Percentiles rank a stretch among this genome's conserved stretches.
phyloP scores from a whole-genome alignment of 2,113 vertebrate species.

The Maccullochella peelii region DNA sequence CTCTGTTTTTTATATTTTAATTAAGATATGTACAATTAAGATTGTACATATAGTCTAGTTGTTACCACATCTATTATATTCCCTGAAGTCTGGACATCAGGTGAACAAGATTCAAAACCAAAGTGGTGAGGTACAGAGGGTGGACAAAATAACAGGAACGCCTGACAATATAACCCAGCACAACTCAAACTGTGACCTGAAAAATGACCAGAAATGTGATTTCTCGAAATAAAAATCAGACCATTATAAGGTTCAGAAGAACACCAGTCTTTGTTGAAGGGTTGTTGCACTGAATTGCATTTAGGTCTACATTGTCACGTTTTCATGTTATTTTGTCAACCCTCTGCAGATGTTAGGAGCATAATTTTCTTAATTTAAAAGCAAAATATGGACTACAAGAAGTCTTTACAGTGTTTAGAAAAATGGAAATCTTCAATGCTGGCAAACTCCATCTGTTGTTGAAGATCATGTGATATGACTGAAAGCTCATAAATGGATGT shows the following conservation, averaged over 20 bases:
- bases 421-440: neutral
- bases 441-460: neutral
- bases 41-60: neutral
- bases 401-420: neutral
- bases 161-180: neutral
- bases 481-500: neutral
- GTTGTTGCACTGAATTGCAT: neutral
- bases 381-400: neutral
- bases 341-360: neutral
- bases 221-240: neutral
- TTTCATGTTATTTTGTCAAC: neutral
- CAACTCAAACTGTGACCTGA: neutral
- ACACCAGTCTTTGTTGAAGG: neutral
- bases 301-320: neutral
- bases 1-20: neutral
- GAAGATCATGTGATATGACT: neutral
- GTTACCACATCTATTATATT: neutral
- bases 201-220: neutral
- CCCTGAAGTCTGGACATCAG: neutral
- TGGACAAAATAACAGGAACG: conserved; percentile 9
- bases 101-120: neutral
- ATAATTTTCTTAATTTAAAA: neutral
- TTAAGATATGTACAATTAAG: too few relatives aligned
- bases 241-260: neutral
- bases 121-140: neutral